phyloP scores from a whole-genome alignment of 1,140 invertebrate species.

The Pogonomyrmex barbatus region DNA sequence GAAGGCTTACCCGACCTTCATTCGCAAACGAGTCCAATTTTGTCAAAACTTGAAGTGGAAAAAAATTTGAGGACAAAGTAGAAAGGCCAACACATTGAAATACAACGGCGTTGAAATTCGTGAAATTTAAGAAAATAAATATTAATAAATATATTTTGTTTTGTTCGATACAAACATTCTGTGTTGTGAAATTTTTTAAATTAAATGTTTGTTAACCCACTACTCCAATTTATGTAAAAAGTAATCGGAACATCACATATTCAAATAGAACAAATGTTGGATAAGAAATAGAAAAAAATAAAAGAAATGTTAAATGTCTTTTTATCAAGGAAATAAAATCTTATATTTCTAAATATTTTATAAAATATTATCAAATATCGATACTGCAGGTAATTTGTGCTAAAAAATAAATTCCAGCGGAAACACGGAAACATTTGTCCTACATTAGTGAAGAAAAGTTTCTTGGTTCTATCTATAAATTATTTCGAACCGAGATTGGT shows the following conservation, averaged over 20 bases:
- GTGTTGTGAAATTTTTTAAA: no score
- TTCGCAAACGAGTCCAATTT: constrained; percentile 58
- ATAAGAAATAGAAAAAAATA: neutral
- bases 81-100: neutral
- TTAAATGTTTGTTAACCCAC: neutral
- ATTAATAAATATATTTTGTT: neutral
- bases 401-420: neutral
- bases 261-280: neutral
- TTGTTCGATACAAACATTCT: neutral
- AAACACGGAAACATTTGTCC: constrained; percentile 15
- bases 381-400: neutral
- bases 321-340: neutral
- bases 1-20: constrained; percentile 13
- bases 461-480: constrained; percentile 34
- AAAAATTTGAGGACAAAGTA: neutral
- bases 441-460: neutral
- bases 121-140: neutral
- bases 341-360: neutral
- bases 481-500: constrained; percentile 19
- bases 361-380: neutral
- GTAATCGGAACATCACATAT: neutral
- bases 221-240: neutral
- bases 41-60: constrained; percentile 18
- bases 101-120: neutral
- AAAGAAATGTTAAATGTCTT: constrained; percentile 35